These are phyloP conservation scores for Lophotriccus pileatus DNA, from an alignment of 2,797 vertebrate genomes.

Conservation along the genomic window DNA sequence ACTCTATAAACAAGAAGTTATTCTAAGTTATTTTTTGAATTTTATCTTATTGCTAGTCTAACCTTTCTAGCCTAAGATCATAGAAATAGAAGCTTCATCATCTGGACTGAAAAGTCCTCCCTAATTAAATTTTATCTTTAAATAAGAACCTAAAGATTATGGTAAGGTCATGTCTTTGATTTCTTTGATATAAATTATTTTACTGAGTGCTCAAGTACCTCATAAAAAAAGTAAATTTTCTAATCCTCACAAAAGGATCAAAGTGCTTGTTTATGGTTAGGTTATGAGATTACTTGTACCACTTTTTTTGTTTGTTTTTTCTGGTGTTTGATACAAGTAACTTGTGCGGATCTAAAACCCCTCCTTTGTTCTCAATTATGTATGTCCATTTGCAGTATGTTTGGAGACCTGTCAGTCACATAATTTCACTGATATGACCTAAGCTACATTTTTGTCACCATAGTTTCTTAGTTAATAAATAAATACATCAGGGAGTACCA, in stretches of 20 bases:
- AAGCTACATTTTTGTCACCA: neutral
- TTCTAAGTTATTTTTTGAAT: neutral
- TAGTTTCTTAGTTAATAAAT: neutral
- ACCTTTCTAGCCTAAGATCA: neutral
- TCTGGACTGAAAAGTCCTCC: neutral
- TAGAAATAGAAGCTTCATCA: neutral
- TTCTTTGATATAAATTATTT: neutral
- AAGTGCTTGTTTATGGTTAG: neutral
- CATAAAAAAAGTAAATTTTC: neutral
- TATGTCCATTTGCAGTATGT: neutral
- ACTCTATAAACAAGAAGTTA: neutral
- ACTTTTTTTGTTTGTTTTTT: neutral
- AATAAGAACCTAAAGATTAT: neutral
- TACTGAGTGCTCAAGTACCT: neutral
- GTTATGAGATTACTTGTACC: neutral
- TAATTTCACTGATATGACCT: neutral
- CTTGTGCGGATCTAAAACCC: rapidly evolving
- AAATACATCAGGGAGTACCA: neutral
- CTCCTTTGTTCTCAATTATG: rapidly evolving
- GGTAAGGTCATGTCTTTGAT: neutral
- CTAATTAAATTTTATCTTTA: neutral
- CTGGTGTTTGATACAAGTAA: neutral
- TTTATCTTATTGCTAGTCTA: neutral
- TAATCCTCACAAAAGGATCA: neutral
- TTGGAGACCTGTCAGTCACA: neutral